phyloP scores from a whole-genome alignment of 1,140 invertebrate species.

The Hyphantria cunea region DNA sequence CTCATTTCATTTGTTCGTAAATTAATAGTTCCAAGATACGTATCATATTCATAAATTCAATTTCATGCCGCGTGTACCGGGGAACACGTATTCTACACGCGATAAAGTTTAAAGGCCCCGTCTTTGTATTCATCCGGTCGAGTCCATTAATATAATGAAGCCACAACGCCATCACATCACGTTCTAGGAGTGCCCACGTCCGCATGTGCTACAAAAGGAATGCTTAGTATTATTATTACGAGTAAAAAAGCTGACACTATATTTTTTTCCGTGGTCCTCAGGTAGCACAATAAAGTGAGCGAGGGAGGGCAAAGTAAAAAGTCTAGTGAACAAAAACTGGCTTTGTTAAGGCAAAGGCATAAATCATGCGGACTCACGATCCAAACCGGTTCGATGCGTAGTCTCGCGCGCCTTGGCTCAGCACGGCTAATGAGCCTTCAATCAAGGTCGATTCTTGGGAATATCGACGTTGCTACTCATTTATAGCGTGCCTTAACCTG shows the following conservation, averaged over 20 bases:
- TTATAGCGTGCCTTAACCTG: conserved; percentile 44
- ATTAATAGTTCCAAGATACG: conserved; percentile 34
- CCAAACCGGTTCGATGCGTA: conserved; percentile 62
- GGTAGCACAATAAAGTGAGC: conserved; percentile 69
- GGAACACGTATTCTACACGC: conserved; percentile 45
- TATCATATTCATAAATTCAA: conserved; percentile 55
- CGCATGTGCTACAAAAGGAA: conserved; percentile 77
- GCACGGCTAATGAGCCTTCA: conserved; percentile 73
- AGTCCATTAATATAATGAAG: conserved; percentile 78
- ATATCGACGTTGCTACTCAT: conserved; percentile 42
- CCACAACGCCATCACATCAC: conserved; percentile 69
- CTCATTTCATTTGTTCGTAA: conserved; percentile 11
- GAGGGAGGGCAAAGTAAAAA: conserved; percentile 59
- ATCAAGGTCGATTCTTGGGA: conserved; percentile 71
- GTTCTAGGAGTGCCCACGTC: conserved; percentile 66
- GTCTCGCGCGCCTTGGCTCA: conserved; percentile 51
- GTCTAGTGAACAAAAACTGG: conserved; percentile 59
- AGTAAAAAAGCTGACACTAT: conserved; percentile 71
- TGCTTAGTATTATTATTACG: conserved; percentile 78
- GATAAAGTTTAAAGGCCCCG: conserved; percentile 67
- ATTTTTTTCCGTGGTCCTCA: conserved; percentile 67
- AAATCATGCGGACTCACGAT: conserved; percentile 75
- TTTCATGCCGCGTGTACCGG: conserved; percentile 53
- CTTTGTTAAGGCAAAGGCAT: conserved; percentile 68
- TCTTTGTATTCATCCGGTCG: conserved; percentile 74